Evolutionary conservation across 2,113 vertebrate species (phyloP).

Genomic region (Desmodus rotundus): DNA sequence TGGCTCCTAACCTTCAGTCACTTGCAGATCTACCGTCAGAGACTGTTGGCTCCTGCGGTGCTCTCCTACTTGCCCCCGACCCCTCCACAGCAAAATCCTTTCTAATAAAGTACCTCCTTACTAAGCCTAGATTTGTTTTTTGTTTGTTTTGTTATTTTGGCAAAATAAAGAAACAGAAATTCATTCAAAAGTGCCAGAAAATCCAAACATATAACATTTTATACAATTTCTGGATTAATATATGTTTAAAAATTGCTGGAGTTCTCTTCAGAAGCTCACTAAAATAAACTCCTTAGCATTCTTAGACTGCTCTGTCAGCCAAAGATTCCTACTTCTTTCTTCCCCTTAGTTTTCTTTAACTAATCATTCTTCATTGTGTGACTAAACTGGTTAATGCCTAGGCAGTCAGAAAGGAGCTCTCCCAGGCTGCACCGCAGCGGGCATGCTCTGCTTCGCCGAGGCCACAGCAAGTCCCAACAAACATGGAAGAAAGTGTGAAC

Average conservation of each 20-base stretch:
- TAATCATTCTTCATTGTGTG: not conserved
- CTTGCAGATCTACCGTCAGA: not conserved
- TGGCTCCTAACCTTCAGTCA: not conserved
- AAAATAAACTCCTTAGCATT: not conserved
- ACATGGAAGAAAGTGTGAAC: not conserved
- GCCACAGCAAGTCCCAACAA: not conserved
- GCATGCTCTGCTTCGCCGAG: not conserved
- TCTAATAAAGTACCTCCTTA: not conserved
- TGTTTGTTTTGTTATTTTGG: not conserved
- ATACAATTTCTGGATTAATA: not conserved
- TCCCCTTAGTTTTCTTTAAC: not conserved
- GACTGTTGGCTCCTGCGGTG: not conserved
- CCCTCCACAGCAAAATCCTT: not conserved
- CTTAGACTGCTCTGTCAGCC: not conserved
- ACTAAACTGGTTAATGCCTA: not conserved
- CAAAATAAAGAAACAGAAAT: not conserved
- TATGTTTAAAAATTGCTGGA: not conserved
- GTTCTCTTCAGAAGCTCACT: not conserved
- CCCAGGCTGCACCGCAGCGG: rapidly evolving
- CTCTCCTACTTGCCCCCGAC: not conserved
- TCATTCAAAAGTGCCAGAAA: not conserved
- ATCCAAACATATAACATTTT: not conserved
- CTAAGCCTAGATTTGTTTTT: not conserved
- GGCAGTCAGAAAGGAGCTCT: not conserved
- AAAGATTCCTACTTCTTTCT: not conserved